Evolutionary conservation across 2,888 invertebrate genomes (phyloP).

Genomic region (Chloroclystis v-ata): DNA sequence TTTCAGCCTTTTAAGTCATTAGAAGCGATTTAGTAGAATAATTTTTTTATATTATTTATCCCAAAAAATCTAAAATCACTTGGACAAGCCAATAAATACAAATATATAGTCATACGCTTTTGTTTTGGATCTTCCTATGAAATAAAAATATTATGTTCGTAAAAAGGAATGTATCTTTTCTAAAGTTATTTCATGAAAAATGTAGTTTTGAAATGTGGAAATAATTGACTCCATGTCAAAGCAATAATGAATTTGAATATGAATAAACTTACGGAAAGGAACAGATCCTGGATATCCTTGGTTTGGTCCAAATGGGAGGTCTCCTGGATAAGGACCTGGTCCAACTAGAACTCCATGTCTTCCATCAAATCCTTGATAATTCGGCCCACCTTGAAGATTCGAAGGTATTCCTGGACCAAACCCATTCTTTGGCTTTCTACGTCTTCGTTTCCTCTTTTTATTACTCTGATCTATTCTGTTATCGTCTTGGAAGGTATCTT

Average conservation of each 20-base stretch:
- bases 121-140: too few relatives aligned
- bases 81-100: too few relatives aligned
- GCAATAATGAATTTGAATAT: background rate
- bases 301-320: conserved; percentile 25
- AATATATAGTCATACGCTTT: too few relatives aligned
- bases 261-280: conserved; percentile 19
- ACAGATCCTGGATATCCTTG: conserved; percentile 26
- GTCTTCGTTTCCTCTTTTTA: conserved; percentile 41
- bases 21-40: too few relatives aligned
- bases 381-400: conserved; percentile 1
- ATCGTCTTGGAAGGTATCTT: conserved; percentile 30
- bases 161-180: too few relatives aligned
- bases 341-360: conserved; percentile 11
- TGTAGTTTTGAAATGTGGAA: too few relatives aligned
- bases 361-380: conserved; percentile 8
- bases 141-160: too few relatives aligned
- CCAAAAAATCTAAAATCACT: too few relatives aligned
- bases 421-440: conserved; percentile 38
- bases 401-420: conserved; percentile 9
- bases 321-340: background rate
- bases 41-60: too few relatives aligned
- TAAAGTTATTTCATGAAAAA: too few relatives aligned
- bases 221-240: too few relatives aligned
- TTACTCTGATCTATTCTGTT: conserved; percentile 26
- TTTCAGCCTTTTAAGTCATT: too few relatives aligned